Evolutionary conservation across 1,140 invertebrate genomes (phyloP).

Genomic region (Globodera ellingtonae): DNA sequence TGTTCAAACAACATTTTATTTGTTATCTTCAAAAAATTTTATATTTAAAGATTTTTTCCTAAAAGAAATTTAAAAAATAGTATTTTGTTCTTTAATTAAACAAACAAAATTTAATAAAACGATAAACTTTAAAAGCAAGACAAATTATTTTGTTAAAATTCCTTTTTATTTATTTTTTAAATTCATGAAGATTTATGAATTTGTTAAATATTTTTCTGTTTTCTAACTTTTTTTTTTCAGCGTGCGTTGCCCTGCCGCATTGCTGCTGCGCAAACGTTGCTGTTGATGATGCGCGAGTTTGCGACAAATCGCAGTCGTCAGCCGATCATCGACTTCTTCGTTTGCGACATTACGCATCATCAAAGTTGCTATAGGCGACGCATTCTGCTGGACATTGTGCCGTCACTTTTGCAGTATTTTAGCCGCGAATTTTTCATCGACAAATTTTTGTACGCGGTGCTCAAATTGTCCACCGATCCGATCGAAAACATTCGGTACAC

Average conservation of each 20-base stretch:
- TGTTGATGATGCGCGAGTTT: slow-evolving; percentile 65
- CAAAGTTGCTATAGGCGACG: slow-evolving; percentile 66
- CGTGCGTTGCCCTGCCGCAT: slow-evolving; percentile 67
- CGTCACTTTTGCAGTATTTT: slow-evolving; percentile 66
- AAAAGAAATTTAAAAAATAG: no score
- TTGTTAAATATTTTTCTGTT: slow-evolving; percentile 18
- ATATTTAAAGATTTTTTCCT: no score
- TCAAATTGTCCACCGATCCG: slow-evolving; percentile 61
- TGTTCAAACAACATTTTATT: no score
- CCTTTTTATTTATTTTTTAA: no score
- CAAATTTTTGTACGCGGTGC: slow-evolving; percentile 65
- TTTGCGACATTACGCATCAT: slow-evolving; percentile 66
- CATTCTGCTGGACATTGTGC: slow-evolving; percentile 67
- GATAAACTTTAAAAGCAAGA: no score
- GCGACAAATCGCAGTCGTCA: slow-evolving; percentile 65
- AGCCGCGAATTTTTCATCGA: slow-evolving; percentile 68
- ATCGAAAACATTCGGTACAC: slow-evolving; percentile 15
- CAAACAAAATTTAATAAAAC: no score
- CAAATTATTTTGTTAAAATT: no score
- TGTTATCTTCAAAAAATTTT: no score
- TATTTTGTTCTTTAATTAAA: no score
- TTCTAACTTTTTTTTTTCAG: slow-evolving; percentile 56
- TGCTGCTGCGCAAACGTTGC: slow-evolving; percentile 65
- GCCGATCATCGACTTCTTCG: slow-evolving; percentile 64
- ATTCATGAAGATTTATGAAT: background rate